A percentile compares a stretch with the other conserved stretches of the same genome.
These are phyloP conservation scores for Drosophila planitibia DNA, from an alignment of 2,888 invertebrate genomes.

Conservation along the genomic window DNA sequence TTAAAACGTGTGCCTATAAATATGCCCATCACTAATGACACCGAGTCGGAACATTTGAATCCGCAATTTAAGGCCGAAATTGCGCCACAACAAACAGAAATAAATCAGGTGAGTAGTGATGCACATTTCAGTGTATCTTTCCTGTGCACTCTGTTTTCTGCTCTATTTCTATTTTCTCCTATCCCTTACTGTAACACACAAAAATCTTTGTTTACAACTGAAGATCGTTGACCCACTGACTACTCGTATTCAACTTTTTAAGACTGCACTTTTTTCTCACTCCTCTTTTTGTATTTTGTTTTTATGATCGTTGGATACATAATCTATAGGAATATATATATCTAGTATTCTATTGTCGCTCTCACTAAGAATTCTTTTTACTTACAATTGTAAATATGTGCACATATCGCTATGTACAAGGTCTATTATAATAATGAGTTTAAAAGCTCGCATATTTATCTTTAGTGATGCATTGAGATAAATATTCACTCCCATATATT, in stretches of 20 bases:
- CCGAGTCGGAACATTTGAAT: slow-evolving; percentile 64
- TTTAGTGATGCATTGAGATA: background rate
- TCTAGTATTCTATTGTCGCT: slow-evolving; percentile 7
- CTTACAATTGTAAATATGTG: background rate
- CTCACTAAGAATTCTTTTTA: too few species aligned
- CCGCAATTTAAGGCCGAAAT: slow-evolving; percentile 62
- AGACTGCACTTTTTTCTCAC: slow-evolving; percentile 5
- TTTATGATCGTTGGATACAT: background rate
- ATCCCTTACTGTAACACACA: background rate
- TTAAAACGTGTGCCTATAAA: slow-evolving; percentile 20
- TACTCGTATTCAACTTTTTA: slow-evolving; percentile 6
- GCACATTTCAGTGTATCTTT: slow-evolving; percentile 5
- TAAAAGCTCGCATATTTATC: slow-evolving; percentile 2
- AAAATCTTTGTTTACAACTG: slow-evolving; percentile 37
- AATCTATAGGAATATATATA: background rate
- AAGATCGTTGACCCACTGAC: slow-evolving; percentile 49
- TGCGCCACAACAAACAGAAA: slow-evolving; percentile 58
- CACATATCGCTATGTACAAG: background rate
- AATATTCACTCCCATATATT: slow-evolving; percentile 12
- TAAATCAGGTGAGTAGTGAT: slow-evolving; percentile 63
- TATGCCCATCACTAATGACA: slow-evolving; percentile 49
- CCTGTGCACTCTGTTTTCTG: background rate
- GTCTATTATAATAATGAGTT: background rate
- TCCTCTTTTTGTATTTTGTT: slow-evolving; percentile 1
- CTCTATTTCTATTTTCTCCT: background rate